Evolutionary conservation across 92 coral and sea anemone genomes (phyloP), one percentile per base, ranked within the genome.

Genomic region (Actinernus sp.): DNA sequence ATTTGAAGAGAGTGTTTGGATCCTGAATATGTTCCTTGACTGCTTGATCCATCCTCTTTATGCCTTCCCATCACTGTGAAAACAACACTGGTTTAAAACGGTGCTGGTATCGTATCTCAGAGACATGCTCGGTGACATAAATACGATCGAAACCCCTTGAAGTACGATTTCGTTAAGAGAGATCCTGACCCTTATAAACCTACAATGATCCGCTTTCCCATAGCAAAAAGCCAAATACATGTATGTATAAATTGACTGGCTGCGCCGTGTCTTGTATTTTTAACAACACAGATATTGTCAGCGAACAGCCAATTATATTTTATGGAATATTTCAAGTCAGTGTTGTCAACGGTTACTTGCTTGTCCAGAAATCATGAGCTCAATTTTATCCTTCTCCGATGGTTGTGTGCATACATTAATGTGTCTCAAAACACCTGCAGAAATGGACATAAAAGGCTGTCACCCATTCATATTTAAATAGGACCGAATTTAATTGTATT

Each of bases 401-500:
- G 9, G 21, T 16, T 39, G 19, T 19, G 46, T 34, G 45, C 34
- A 48, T 54, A 54, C 33, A 70, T 54, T 70, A 70, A 54, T 58
- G 41, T 13, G 11, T 7, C 38, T n/a, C 6, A 8, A 10, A 43
- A 48, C 78, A 70, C 78, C 78, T 70, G 78, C 31, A 60, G 6
- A 4, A 4, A 45, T 9, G 36, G 57, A 26, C 30, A 21, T 31
- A 57, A 70, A 70, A 52, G 33, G 21, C 31, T 38, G 31, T 71
- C n/a, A n/a, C 37, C 86, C 45, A 78, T 85, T 85, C 86, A 85
- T 85, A 85, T 85, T 85, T 67, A 85, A 85, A 85, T 82, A n/a
- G n/a, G n/a, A n/a, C n/a, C n/a, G n/a, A n/a, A n/a, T n/a, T n/a
- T n/a, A n/a, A n/a, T n/a, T n/a, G n/a, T n/a, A n/a, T n/a, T n/a